Evolutionary conservation across 1,140 invertebrate genomes (phyloP).

Genomic region (Caerostris extrusa): DNA sequence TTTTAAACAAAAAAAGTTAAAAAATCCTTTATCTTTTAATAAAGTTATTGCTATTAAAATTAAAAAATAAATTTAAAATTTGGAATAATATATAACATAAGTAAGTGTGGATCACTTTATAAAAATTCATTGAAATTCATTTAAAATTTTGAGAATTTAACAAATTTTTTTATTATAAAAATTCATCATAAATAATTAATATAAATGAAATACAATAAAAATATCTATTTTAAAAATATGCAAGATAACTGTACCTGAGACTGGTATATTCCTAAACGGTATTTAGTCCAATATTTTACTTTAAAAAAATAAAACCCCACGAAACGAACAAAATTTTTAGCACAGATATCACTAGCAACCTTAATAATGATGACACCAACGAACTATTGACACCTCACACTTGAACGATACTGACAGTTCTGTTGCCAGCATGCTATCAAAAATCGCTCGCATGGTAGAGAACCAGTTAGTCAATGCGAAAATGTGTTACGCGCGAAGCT

Average conservation of each 20-base stretch:
- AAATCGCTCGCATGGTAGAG: neutral
- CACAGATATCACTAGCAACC: neutral
- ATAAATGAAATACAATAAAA: neutral
- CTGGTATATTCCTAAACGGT: neutral
- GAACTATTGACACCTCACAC: neutral
- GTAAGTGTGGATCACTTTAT: too few relatives aligned
- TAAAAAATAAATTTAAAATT: too few relatives aligned
- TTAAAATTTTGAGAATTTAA: too few relatives aligned
- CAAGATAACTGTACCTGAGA: neutral
- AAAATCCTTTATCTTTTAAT: too few relatives aligned
- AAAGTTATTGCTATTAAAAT: too few relatives aligned
- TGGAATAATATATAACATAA: too few relatives aligned
- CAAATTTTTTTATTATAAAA: too few relatives aligned
- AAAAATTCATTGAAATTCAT: too few relatives aligned
- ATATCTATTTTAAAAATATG: neutral
- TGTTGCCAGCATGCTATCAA: neutral
- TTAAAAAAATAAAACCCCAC: neutral
- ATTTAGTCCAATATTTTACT: neutral
- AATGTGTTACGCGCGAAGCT: constrained; percentile 68
- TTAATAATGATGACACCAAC: neutral
- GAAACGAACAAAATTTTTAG: neutral
- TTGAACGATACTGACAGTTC: neutral
- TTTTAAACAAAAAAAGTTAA: too few relatives aligned
- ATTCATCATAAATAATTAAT: too few relatives aligned
- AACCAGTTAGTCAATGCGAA: constrained; percentile 26